Conservation (phyloP, 1,140 invertebrate genomes). For the Odontomachus brunneus region DNA sequence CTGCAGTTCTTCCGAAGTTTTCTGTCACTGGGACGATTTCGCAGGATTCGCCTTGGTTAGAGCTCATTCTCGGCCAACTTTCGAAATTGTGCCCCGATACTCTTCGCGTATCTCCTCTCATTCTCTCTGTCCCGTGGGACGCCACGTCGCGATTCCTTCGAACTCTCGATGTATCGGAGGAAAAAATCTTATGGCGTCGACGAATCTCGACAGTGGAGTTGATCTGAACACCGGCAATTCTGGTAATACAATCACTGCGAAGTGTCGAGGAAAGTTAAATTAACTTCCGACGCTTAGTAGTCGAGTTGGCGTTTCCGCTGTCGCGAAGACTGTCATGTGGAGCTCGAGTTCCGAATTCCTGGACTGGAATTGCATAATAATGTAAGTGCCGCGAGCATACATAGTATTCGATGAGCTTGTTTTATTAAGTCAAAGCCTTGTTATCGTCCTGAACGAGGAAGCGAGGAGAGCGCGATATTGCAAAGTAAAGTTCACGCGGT, state of each 20-base stretch:
- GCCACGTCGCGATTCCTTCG: not conserved
- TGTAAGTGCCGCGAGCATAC: not conserved
- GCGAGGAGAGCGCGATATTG: not conserved
- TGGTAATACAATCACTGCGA: not conserved
- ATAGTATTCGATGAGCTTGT: not conserved
- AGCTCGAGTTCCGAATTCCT: conserved; percentile 39
- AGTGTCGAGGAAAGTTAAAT: conserved; percentile 51
- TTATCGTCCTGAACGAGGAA: not conserved
- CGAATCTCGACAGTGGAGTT: not conserved
- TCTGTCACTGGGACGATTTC: conserved; percentile 31
- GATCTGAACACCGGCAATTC: conserved; percentile 5
- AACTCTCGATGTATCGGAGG: not conserved
- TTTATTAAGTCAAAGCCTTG: not conserved
- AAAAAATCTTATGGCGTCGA: not conserved
- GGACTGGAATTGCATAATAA: not conserved
- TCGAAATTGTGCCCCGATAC: conserved; percentile 7
- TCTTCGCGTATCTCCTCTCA: not conserved
- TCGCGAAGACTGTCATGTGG: conserved; percentile 24
- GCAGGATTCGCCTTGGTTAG: conserved; percentile 31
- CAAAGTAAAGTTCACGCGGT: not conserved
- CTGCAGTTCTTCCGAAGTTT: conserved; percentile 42
- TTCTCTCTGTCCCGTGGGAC: not conserved
- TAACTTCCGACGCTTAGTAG: conserved; percentile 23
- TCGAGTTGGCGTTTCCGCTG: not conserved
- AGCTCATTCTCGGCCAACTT: conserved; percentile 34